These are phyloP conservation scores for Tuberolachnus salignus DNA, from an alignment of 2,888 invertebrate genomes.

Conservation along the genomic window DNA sequence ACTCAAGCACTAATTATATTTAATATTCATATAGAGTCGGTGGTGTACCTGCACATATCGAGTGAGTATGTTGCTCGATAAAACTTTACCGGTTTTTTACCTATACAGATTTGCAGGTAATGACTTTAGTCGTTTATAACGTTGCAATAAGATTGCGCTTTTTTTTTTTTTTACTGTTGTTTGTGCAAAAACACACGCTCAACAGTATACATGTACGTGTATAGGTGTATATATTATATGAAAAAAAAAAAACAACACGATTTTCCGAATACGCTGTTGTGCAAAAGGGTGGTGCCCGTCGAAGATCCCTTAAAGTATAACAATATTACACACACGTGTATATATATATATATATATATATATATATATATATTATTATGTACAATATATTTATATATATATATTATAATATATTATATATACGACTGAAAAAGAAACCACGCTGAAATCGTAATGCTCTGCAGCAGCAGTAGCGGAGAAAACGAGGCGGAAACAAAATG, in stretches of 20 bases:
- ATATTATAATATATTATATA: neutral
- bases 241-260: neutral
- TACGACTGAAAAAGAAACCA: slow-evolving; percentile 43
- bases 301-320: neutral
- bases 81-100: too few species aligned
- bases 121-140: neutral
- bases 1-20: too few species aligned
- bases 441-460: slow-evolving; percentile 49
- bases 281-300: neutral
- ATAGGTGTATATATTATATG: neutral
- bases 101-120: neutral
- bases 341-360: neutral
- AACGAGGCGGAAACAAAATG: slow-evolving; percentile 54
- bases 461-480: slow-evolving; percentile 2
- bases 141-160: too few species aligned
- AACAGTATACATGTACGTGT: neutral
- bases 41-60: too few species aligned
- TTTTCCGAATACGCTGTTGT: neutral
- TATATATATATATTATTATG: slow-evolving; percentile 20
- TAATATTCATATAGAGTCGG: too few species aligned
- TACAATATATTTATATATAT: too few species aligned
- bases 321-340: neutral
- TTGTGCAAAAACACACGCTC: too few species aligned
- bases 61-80: too few species aligned
- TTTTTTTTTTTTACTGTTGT: too few species aligned